Evolutionary conservation across 1,140 invertebrate species (phyloP).

Genomic region (Drosophila pachea): DNA sequence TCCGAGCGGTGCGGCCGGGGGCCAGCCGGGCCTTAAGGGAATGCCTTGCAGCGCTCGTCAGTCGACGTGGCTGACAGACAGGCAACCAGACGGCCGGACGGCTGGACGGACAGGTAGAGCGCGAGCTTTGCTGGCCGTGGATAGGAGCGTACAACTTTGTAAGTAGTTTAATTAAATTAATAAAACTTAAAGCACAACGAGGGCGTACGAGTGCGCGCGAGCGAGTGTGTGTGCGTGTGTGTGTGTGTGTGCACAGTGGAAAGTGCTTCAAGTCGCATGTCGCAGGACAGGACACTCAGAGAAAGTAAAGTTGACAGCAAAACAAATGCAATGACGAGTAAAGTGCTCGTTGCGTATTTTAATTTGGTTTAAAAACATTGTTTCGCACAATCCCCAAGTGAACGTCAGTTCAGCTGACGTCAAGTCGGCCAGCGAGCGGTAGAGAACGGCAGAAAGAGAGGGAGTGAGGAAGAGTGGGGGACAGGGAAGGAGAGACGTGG

Average conservation of each 20-base stretch:
- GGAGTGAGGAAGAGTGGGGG: constrained; percentile 1
- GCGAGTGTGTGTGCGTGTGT: constrained; percentile 10
- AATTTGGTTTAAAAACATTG: constrained; percentile 76
- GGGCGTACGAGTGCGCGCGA: constrained; percentile 7
- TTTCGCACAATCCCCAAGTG: constrained; percentile 74
- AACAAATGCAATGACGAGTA: constrained; percentile 76
- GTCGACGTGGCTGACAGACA: constrained; percentile 9
- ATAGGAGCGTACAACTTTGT: constrained; percentile 72
- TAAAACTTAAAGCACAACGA: constrained; percentile 70
- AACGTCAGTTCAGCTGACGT: constrained; percentile 71
- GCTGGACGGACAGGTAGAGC: constrained; percentile 17
- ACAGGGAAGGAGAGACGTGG: neutral
- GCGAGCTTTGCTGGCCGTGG: constrained; percentile 57
- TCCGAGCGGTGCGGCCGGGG: neutral
- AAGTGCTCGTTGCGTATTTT: constrained; percentile 77
- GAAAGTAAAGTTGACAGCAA: constrained; percentile 69
- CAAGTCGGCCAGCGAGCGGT: constrained; percentile 48
- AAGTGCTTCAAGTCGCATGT: constrained; percentile 52
- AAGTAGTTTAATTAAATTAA: constrained; percentile 78
- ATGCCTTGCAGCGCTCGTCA: constrained; percentile 41
- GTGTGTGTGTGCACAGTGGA: constrained; percentile 32
- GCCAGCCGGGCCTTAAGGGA: neutral
- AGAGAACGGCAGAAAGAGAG: constrained; percentile 1
- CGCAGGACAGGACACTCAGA: constrained; percentile 65
- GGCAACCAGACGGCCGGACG: neutral